Conservation (phyloP, 92 coral and sea anemone genomes). For the Phenganax subtilis region DNA sequence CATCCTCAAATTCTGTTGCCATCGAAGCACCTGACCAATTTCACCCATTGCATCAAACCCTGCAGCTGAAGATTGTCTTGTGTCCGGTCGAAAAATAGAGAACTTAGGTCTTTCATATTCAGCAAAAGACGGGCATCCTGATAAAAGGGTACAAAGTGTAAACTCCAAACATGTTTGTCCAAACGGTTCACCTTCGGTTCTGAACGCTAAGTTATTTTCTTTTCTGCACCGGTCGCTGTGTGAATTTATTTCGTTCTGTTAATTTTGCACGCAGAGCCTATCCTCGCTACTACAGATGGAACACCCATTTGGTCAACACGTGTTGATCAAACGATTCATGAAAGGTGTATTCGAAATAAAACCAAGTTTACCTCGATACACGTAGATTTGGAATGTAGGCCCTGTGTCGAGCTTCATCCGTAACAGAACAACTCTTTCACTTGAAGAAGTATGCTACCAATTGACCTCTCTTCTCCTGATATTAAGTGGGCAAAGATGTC, state of each 20-base stretch:
- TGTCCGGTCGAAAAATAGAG: slow-evolving; percentile 11
- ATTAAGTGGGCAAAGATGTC: slow-evolving; percentile 47
- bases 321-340: slow-evolving; percentile 39
- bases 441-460: slow-evolving; percentile 36
- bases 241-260: too few species aligned
- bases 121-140: not conserved
- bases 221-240: too few species aligned
- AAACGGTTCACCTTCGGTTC: not conserved
- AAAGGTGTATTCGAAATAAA: slow-evolving; percentile 15
- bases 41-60: slow-evolving; percentile 6
- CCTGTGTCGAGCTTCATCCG: slow-evolving; percentile 32
- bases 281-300: slow-evolving; percentile 29
- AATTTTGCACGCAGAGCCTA: slow-evolving; percentile 39
- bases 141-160: not conserved
- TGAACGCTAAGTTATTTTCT: not conserved
- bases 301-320: slow-evolving; percentile 49
- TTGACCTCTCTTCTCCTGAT: slow-evolving; percentile 37
- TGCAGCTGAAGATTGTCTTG: not conserved
- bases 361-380: slow-evolving; percentile 42
- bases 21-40: not conserved
- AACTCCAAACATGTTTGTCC: not conserved
- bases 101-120: not conserved
- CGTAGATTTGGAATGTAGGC: slow-evolving; percentile 39
- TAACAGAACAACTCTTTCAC: slow-evolving; percentile 4
- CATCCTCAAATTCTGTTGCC: not conserved